Conservation (phyloP, 1,140 invertebrate genomes). For the Colletes latitarsis region DNA sequence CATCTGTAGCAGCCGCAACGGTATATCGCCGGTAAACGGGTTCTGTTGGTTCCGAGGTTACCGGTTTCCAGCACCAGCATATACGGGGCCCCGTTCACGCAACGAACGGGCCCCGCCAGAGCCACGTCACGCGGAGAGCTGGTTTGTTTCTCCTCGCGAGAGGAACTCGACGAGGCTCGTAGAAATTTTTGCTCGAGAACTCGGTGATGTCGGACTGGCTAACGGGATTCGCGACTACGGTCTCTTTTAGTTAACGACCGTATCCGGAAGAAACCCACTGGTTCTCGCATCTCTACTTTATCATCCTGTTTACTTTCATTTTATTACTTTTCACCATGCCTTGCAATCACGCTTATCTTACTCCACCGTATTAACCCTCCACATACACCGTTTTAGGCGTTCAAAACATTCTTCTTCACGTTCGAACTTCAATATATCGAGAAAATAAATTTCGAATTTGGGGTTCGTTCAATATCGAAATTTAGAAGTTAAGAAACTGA, state of each 20-base stretch:
- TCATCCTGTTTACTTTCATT: too few relatives aligned
- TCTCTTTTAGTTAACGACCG: not conserved
- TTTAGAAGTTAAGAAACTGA: too few relatives aligned
- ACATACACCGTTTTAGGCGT: too few relatives aligned
- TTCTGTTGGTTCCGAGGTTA: conserved; percentile 26
- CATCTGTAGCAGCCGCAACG: conserved; percentile 58
- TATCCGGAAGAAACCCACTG: not conserved
- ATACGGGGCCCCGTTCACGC: conserved; percentile 27
- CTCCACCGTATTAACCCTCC: too few relatives aligned
- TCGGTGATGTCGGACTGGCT: not conserved
- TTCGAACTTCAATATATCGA: too few relatives aligned
- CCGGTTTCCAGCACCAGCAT: conserved; percentile 35
- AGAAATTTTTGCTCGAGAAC: conserved; percentile 13
- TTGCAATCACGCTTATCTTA: too few relatives aligned
- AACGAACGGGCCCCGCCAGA: not conserved
- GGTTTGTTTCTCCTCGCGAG: not conserved
- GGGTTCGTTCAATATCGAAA: too few relatives aligned
- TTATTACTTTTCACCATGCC: too few relatives aligned
- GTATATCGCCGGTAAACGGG: conserved; percentile 60
- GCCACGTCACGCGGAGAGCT: not conserved
- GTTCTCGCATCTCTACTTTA: too few relatives aligned
- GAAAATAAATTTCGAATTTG: too few relatives aligned
- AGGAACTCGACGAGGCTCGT: not conserved
- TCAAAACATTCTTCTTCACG: too few relatives aligned
- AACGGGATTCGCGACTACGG: conserved; percentile 13